Percentiles rank a stretch among this genome's conserved stretches.
These are phyloP conservation scores for Atherinosoma microstoma DNA, from an alignment of 2,797 vertebrate genomes.

Conservation along the genomic window DNA sequence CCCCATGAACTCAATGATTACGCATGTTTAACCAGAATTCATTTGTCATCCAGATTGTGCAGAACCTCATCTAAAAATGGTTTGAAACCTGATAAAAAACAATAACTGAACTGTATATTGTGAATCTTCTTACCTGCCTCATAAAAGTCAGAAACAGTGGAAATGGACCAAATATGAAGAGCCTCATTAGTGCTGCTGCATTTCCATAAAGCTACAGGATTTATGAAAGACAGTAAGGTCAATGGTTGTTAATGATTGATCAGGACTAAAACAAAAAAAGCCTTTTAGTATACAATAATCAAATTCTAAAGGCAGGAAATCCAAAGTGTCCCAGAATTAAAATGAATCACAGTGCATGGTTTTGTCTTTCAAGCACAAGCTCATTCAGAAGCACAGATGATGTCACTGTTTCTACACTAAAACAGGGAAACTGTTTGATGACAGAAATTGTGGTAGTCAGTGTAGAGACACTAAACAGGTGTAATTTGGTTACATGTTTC, in stretches of 20 bases:
- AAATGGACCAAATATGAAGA: background rate
- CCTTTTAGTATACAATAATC: background rate
- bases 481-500: background rate
- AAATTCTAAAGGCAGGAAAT: background rate
- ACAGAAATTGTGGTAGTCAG: background rate
- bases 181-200: background rate
- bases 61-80: background rate
- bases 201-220: background rate
- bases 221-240: background rate
- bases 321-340: background rate
- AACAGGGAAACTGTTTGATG: background rate
- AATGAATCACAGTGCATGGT: background rate
- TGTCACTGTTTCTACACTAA: background rate
- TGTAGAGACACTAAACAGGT: conserved; percentile 1
- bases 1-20: background rate
- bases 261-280: background rate
- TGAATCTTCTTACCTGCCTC: background rate
- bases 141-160: background rate
- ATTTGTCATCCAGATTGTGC: background rate
- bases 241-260: background rate
- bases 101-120: background rate
- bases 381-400: background rate
- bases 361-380: background rate
- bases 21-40: background rate
- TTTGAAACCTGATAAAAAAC: background rate